Evolutionary conservation across 2,113 vertebrate genomes (phyloP).

Genomic region (Xyrauchen texanus): DNA sequence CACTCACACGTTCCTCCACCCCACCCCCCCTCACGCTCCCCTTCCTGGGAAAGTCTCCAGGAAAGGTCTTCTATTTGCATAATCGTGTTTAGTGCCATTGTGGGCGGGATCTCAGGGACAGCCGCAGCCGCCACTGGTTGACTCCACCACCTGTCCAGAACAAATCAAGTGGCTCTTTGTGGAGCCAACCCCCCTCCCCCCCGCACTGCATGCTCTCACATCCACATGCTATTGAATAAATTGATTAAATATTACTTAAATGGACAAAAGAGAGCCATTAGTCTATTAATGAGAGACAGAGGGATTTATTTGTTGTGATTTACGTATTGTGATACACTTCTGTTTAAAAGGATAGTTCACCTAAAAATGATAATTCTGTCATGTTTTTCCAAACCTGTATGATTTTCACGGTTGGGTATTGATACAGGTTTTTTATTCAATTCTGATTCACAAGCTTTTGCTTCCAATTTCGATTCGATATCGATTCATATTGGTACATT

Average conservation of each 20-base stretch:
- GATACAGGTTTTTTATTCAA: no score
- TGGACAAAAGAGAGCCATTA: slow-evolving; percentile 39
- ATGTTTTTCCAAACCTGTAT: no score
- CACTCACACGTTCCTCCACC: slow-evolving; percentile 65
- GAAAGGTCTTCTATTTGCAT: slow-evolving; percentile 79
- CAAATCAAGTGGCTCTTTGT: slow-evolving; percentile 81
- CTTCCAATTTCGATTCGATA: no score
- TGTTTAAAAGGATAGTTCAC: no score
- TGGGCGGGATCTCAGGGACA: slow-evolving; percentile 74
- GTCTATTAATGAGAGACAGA: slow-evolving; percentile 14
- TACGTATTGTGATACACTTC: no score
- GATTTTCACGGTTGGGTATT: no score
- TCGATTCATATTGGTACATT: no score
- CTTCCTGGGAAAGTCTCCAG: slow-evolving; percentile 83
- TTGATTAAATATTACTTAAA: slow-evolving; percentile 70
- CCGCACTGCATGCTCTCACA: slow-evolving; percentile 62
- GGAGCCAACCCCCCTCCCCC: slow-evolving; percentile 29
- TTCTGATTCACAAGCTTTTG: no score
- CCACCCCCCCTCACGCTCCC: slow-evolving; percentile 67
- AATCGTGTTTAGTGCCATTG: slow-evolving; percentile 85
- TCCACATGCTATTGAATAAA: slow-evolving; percentile 70
- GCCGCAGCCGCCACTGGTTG: slow-evolving; percentile 61
- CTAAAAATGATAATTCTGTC: no score
- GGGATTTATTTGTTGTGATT: not conserved
- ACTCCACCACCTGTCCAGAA: slow-evolving; percentile 84